Evolutionary conservation across 2,888 invertebrate species (phyloP), one percentile per base, ranked within the genome.

Genomic region (Phyllotreta cruciferae): DNA sequence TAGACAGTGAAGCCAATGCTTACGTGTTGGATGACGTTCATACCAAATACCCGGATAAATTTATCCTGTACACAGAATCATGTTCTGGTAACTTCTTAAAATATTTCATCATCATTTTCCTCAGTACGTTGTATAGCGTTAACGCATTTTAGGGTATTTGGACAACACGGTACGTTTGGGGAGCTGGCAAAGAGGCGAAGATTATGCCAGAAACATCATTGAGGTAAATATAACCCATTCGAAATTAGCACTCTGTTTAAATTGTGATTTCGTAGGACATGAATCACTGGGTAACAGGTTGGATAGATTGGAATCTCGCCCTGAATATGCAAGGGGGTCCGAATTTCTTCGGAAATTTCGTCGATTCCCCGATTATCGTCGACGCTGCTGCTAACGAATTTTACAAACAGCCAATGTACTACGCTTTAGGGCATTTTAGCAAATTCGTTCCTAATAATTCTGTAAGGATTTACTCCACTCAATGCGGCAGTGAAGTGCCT

Each of bases 271-370:
- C 13, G 1, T 24, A 91, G 86, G 90, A 92, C 79, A 75, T 94
- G 10, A 87, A 89, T 71, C 86, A 92, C 78, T 90, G 88, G 82
- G 88, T 90, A 87, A 85, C 85, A 13, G 94, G 92, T 1, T 96
- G 95, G 94, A 84, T 93, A 0, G 95, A 96, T 78, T 96, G 95
- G 95, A 97, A 96, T 79, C 81, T 96, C 56, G 90, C 88, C 10
- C 79, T 96, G 13, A 84, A 93, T 77, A 79, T 84, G 58, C 68
- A 76, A 0, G 95, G 95, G 10, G 94, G 94, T 0, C 96, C 96
- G 0, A 93, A 89, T 75, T 93, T 91, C 88, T 87, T 86, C 0
- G 74, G 84, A 4, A 94, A 94, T 80, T 86, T 84, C 73, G 92
- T 94, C 0, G 96, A 96, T 80, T 84, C 94, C 0, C 88, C 94